Base-by-base conservation (phyloP, 1,140 invertebrate species). In the Probaryconus sp. region DNA sequence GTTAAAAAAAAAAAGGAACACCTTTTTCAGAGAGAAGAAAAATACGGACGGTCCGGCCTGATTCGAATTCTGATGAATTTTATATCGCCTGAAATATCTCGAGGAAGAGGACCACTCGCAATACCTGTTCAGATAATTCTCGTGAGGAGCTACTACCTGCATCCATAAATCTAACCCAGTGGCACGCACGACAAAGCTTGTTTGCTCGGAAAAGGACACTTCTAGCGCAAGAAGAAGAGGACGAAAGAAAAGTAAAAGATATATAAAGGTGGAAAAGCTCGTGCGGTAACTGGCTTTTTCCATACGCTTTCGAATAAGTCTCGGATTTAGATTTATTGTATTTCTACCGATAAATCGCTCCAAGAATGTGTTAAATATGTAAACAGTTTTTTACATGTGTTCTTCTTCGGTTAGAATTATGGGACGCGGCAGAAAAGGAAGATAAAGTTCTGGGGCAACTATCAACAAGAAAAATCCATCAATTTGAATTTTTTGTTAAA, bases 41-140 rank as follows among this genome's bases (percentile, higher is more conserved):
- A n/a, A n/a, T n/a, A n/a, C n/a, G n/a, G n/a, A n/a, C n/a, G n/a
- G n/a, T n/a, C n/a, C n/a, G n/a, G n/a, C n/a, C n/a, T n/a, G n/a
- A n/a, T n/a, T n/a, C n/a, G n/a, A n/a, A n/a, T n/a, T n/a, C n/a
- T n/a, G n/a, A n/a, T n/a, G n/a, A n/a, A n/a, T n/a, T n/a, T n/a
- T n/a, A n/a, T 37, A 51, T 51, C 33, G 31, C 17, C 18, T 51
- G 18, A 13, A 35, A 35, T 7, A 13, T 35, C 14, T 35, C 31
- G 11, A 37, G 18, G 7, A 26, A 9, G n/a, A 18, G 31, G 33
- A 48, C 16, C 33, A 51, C 20, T 37, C 26, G 30, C n/a, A 51
- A 51, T 51, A 51, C 31, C 48, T 51, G 31, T 37, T 26, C 48
- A 51, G 48, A 31, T 51, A 37, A 38, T 51, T 51, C 48, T 37